Base-by-base conservation (phyloP, 2,888 invertebrate species). In the Cerceris ruficornis region DNA sequence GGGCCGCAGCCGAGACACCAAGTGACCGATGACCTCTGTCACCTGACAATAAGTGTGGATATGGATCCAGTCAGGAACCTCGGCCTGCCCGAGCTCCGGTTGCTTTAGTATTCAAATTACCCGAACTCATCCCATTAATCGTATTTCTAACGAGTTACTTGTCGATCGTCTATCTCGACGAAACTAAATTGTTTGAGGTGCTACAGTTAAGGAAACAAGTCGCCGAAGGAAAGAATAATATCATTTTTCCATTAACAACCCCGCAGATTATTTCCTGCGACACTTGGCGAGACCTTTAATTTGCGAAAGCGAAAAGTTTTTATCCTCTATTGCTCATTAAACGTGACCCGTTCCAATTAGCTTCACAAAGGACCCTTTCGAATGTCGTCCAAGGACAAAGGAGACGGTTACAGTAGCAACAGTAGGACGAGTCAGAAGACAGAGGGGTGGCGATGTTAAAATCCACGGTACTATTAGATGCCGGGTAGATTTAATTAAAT, bases 401-500 rank as follows among this genome's bases (percentile, higher is more conserved):
- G 13, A 41, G 59, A 60, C 28, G 28, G 4, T 28, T 28, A 28
- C 4, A 28, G 28, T 28, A 28, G 28, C 28, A 49, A 57, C 15
- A 5, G 50, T 15, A 2, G 55, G 52, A 61, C 41, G 66, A 72
- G 52, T 54, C 68, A 42, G 65, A 69, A 67, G 66, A 67, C 42
- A 49, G 42, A 46, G 60, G 49, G 17, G 57, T 13, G 71, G 54
- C 57, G 76, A 68, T 67, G 69, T 67, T 78, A 69, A 78, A 80
- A 80, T 80, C 64, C 52, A 67, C 54, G 67, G 49, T 81, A 73
- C 69, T 75, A 74, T 84, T 79, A 64, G 69, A 17, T 70, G 54
- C 57, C 46, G 72, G 67, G 70, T 78, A 80, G 71, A 69, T 82
- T 84, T 83, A 84, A 88, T 86, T 82, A 88, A 85, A 85, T 86